A percentile compares a stretch with the other conserved stretches of the same genome.
Conservation (phyloP, 64 coral and sea anemone species). For the Trachythela sp. region DNA sequence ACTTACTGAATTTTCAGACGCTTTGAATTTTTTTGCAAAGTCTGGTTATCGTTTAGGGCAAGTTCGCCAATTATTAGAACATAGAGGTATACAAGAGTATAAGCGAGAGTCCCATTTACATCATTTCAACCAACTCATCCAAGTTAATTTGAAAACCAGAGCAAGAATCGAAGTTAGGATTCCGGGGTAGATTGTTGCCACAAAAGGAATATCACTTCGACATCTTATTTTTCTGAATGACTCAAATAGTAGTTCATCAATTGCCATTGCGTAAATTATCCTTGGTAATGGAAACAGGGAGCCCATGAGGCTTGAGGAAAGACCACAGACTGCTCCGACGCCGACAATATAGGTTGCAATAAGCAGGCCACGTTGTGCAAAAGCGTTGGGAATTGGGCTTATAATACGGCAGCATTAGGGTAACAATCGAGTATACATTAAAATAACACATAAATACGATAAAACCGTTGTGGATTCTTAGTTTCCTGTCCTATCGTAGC, state of each 20-base stretch:
- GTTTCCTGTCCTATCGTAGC: slow-evolving; percentile 87
- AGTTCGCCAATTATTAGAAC: slow-evolving; percentile 71
- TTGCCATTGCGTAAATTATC: slow-evolving; percentile 94
- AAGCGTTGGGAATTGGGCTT: slow-evolving; percentile 90
- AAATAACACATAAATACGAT: slow-evolving; percentile 90
- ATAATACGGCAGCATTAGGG: slow-evolving; percentile 80
- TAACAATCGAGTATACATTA: slow-evolving; percentile 81
- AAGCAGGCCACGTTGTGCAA: slow-evolving; percentile 81
- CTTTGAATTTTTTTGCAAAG: background rate
- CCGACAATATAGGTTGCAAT: slow-evolving; percentile 86
- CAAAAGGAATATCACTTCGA: slow-evolving; percentile 67
- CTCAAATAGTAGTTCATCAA: slow-evolving; percentile 79
- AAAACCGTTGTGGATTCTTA: slow-evolving; percentile 78
- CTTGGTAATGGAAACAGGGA: slow-evolving; percentile 91
- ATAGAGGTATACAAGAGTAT: slow-evolving; percentile 87
- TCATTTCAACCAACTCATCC: slow-evolving; percentile 90
- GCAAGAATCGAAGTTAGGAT: slow-evolving; percentile 76
- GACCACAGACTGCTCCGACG: slow-evolving; percentile 81
- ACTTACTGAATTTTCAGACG: background rate
- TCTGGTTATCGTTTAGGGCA: background rate
- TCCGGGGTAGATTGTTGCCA: slow-evolving; percentile 81
- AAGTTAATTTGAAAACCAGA: slow-evolving; percentile 77
- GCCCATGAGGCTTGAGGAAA: slow-evolving; percentile 73
- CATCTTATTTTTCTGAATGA: slow-evolving; percentile 59
- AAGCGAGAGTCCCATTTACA: slow-evolving; percentile 90